Conservation (phyloP, 2,113 vertebrate genomes). For the Myiagra hebetior region DNA sequence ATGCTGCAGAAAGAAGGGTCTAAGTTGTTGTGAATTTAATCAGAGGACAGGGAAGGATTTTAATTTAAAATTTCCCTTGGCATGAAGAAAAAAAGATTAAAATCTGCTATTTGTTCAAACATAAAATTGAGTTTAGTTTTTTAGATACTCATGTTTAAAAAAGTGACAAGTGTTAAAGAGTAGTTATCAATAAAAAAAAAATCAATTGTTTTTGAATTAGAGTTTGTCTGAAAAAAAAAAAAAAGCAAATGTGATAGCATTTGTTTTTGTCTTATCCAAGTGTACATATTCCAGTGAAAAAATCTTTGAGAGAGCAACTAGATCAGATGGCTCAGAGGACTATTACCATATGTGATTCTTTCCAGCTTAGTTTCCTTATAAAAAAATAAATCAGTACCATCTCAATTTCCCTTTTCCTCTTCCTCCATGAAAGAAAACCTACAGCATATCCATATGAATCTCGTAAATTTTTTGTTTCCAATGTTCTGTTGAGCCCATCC, state of each 20-base stretch:
- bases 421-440: background rate
- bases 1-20: background rate
- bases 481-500: background rate
- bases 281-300: background rate
- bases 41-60: background rate
- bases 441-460: background rate
- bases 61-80: background rate
- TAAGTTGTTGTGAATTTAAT: background rate
- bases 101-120: background rate
- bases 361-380: background rate
- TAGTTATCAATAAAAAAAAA: background rate
- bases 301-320: background rate
- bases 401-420: background rate
- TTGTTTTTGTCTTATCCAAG: background rate
- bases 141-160: background rate
- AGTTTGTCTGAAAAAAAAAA: background rate
- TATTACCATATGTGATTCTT: background rate
- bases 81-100: background rate
- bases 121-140: background rate
- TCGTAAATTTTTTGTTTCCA: background rate
- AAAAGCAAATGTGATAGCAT: background rate
- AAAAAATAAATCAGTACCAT: background rate
- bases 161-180: background rate
- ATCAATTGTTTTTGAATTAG: background rate
- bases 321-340: background rate